Conservation (phyloP, 2,888 invertebrate genomes). For the Napeogenes sylphis region DNA sequence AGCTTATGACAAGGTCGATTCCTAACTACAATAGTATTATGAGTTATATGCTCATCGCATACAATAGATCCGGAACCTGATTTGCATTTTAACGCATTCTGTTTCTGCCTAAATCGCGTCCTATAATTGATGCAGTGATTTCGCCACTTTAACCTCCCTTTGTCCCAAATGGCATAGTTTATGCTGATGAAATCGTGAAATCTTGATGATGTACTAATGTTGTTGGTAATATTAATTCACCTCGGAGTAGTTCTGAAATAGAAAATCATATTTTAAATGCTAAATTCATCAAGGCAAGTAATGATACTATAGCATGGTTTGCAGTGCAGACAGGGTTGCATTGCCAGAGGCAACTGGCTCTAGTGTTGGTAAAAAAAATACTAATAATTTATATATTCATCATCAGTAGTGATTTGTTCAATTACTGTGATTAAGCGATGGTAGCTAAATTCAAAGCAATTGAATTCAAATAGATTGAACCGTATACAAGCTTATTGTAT, state of each 20-base stretch:
- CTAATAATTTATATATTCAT: no score
- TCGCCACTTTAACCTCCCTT: conserved; percentile 18
- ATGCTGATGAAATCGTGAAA: conserved; percentile 8
- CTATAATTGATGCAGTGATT: conserved; percentile 41
- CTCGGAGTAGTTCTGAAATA: no score
- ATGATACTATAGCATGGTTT: no score
- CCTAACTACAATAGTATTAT: conserved; percentile 31
- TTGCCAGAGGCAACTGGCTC: no score
- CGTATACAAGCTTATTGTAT: conserved; percentile 21
- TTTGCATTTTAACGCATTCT: conserved; percentile 53
- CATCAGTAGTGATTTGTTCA: neutral
- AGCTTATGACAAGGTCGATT: conserved; percentile 4
- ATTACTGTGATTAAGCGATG: neutral
- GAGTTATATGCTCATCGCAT: conserved; percentile 30
- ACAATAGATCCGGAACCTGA: conserved; percentile 40
- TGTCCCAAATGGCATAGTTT: conserved; percentile 16
- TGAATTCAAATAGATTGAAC: neutral
- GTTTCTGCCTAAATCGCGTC: conserved; percentile 43
- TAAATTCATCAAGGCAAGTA: no score
- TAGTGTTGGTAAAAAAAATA: no score
- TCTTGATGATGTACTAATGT: neutral
- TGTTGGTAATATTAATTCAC: neutral
- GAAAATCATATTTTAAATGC: no score
- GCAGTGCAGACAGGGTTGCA: no score
- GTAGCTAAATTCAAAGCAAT: neutral